Percentiles rank a stretch among this genome's conserved stretches.
These are phyloP conservation scores for Meiosimyza platycephala DNA, from an alignment of 2,888 invertebrate genomes.

Conservation along the genomic window DNA sequence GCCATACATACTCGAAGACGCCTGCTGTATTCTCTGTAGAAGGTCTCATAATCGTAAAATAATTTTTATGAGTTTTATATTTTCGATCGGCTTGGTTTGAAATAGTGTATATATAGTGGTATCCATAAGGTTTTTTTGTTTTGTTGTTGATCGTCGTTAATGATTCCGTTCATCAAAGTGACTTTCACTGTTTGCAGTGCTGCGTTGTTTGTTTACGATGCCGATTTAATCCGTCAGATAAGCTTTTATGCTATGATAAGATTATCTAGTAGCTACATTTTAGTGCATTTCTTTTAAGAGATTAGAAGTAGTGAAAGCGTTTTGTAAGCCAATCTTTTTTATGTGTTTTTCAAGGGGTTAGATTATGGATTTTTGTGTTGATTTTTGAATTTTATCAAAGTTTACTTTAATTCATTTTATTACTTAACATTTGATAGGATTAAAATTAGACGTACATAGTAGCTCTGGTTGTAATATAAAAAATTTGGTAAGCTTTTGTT, in stretches of 20 bases:
- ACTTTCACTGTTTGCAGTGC: conserved; percentile 20
- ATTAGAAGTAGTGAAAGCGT: conserved; percentile 25
- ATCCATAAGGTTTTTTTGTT: neutral
- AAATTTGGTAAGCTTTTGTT: too few relatives aligned
- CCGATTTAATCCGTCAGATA: conserved; percentile 19
- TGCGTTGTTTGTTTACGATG: conserved; percentile 14
- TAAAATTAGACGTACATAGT: too few relatives aligned
- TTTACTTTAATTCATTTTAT: neutral
- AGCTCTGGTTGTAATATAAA: too few relatives aligned
- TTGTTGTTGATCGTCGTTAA: neutral
- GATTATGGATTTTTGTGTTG: neutral
- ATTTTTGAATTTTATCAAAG: neutral
- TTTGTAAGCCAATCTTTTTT: conserved; percentile 13
- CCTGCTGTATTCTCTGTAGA: too few relatives aligned
- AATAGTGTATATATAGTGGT: neutral
- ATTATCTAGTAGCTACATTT: conserved; percentile 1
- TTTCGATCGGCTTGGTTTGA: conserved; percentile 9
- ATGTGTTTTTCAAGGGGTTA: conserved; percentile 2
- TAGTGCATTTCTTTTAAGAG: neutral
- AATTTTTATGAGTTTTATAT: too few relatives aligned
- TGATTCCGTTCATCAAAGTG: neutral
- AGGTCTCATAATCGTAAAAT: too few relatives aligned
- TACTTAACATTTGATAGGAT: neutral
- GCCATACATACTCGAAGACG: too few relatives aligned
- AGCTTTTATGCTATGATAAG: conserved; percentile 17